Evolutionary conservation across 2,113 vertebrate genomes (phyloP).

Genomic region (Leptobrachium leishanense): DNA sequence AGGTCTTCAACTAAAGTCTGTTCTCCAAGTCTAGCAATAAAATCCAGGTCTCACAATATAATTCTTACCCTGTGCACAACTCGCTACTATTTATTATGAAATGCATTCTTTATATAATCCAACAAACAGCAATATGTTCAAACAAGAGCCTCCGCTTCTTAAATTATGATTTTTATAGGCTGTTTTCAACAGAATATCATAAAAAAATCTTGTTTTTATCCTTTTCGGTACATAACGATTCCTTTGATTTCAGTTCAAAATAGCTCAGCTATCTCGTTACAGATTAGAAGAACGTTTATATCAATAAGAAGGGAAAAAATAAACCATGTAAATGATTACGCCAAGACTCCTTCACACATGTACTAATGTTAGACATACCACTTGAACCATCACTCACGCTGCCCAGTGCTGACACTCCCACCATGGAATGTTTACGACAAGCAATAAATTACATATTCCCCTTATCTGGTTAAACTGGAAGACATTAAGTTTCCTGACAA

Average conservation of each 20-base stretch:
- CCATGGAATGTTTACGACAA: slow-evolving; percentile 46
- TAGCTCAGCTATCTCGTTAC: slow-evolving; percentile 36
- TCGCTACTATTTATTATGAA: slow-evolving; percentile 16
- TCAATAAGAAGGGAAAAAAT: slow-evolving; percentile 11
- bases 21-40: too few species aligned
- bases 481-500: slow-evolving; percentile 41
- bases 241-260: slow-evolving; percentile 40
- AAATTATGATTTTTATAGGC: slow-evolving; percentile 40
- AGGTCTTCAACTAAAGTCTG: too few species aligned
- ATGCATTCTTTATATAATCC: slow-evolving; percentile 9
- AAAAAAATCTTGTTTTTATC: slow-evolving; percentile 8
- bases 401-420: slow-evolving; percentile 27
- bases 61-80: too few species aligned
- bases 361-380: slow-evolving; percentile 36
- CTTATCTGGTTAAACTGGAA: slow-evolving; percentile 46
- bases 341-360: slow-evolving; percentile 34
- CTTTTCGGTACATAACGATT: neutral
- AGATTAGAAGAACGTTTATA: slow-evolving; percentile 29
- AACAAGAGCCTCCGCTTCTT: neutral
- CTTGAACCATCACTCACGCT: slow-evolving; percentile 37
- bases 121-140: neutral
- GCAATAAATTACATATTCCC: slow-evolving; percentile 35
- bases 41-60: too few species aligned
- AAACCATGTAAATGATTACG: slow-evolving; percentile 24
- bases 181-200: neutral